phyloP scores from a whole-genome alignment of 2,113 vertebrate species.

The Phodopus roborovskii region DNA sequence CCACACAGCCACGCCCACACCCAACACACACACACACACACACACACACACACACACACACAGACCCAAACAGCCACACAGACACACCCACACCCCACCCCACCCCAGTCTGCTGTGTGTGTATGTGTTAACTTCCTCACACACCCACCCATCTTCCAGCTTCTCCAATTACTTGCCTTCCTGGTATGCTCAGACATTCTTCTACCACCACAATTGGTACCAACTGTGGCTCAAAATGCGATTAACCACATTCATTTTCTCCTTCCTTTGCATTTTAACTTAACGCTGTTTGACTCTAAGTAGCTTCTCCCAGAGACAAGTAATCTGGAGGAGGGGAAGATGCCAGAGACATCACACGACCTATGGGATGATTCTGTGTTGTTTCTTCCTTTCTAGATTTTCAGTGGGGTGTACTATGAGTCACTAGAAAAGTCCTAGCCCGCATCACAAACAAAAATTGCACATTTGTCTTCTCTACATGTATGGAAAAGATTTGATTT shows the following conservation, averaged over 20 bases:
- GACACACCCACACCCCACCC: neutral
- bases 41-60: neutral
- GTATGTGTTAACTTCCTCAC: too few species aligned
- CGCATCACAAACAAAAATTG: slow-evolving; percentile 39
- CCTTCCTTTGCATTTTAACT: slow-evolving; percentile 73
- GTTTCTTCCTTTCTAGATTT: neutral
- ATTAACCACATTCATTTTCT: slow-evolving; percentile 68
- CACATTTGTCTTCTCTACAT: neutral
- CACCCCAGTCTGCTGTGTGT: neutral
- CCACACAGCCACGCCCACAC: neutral
- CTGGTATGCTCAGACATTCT: slow-evolving; percentile 40
- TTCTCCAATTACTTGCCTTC: slow-evolving; percentile 41
- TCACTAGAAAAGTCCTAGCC: neutral
- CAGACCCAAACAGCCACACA: neutral
- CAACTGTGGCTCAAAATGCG: slow-evolving; percentile 61
- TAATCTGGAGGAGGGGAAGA: slow-evolving; percentile 16
- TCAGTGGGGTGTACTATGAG: neutral
- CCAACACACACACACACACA: neutral
- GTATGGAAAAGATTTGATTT: slow-evolving; percentile 43
- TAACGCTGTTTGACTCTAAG: slow-evolving; percentile 68
- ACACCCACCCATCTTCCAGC: neutral
- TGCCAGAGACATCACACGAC: neutral
- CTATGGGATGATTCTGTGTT: neutral
- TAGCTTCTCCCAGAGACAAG: slow-evolving; percentile 49
- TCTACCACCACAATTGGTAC: slow-evolving; percentile 40